phyloP scores from a whole-genome alignment of 2,888 invertebrate genomes.

The Xanthia icteritia region DNA sequence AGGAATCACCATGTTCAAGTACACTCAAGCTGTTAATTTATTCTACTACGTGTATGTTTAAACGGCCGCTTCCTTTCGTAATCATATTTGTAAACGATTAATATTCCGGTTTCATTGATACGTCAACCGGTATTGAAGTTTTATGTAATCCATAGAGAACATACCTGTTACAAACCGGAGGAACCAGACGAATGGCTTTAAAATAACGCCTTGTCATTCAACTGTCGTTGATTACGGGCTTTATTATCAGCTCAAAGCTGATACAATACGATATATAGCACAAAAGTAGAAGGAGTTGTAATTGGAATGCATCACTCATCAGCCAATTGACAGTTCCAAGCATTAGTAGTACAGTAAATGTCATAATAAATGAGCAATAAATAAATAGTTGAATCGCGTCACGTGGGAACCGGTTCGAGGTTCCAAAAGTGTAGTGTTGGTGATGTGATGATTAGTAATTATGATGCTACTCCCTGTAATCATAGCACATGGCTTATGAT shows the following conservation, averaged over 20 bases:
- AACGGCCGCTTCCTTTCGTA: conserved; percentile 67
- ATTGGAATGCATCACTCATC: conserved; percentile 26
- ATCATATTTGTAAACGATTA: conserved; percentile 67
- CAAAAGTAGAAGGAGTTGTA: neutral
- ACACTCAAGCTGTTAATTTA: conserved; percentile 66
- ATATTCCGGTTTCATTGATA: conserved; percentile 72
- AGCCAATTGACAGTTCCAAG: conserved; percentile 11
- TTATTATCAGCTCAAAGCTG: conserved; percentile 4
- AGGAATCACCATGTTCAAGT: conserved; percentile 56
- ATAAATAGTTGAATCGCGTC: conserved; percentile 30
- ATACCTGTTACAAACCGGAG: conserved; percentile 50
- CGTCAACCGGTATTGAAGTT: conserved; percentile 55
- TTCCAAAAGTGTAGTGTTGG: conserved; percentile 1
- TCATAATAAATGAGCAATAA: conserved; percentile 10
- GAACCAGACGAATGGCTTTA: conserved; percentile 29
- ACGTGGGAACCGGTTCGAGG: conserved; percentile 30
- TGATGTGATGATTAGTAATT: conserved; percentile 33
- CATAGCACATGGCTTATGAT: conserved; percentile 19
- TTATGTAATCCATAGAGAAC: conserved; percentile 55
- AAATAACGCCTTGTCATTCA: conserved; percentile 27
- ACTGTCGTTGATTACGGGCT: conserved; percentile 1
- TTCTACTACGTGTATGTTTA: conserved; percentile 64
- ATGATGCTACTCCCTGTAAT: conserved; percentile 12
- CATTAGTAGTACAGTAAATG: conserved; percentile 16
- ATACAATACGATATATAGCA: neutral